Conservation (phyloP, 2,888 invertebrate genomes). For the Heliconius charithonia region DNA sequence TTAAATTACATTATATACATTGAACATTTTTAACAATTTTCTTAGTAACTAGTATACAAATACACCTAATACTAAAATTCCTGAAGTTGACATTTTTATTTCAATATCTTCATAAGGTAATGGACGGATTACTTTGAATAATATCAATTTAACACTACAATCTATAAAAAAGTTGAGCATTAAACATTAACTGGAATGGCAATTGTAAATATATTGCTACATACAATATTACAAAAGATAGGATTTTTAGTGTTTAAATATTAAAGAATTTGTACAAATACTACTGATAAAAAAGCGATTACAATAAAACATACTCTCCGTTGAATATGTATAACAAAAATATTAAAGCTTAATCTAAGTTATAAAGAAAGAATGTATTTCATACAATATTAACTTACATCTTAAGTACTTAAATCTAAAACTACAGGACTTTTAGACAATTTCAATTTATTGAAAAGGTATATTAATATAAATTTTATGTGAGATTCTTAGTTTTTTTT, state of each 20-base stretch:
- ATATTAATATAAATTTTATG: neutral
- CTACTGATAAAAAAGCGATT: constrained; percentile 17
- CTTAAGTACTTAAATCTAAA: constrained; percentile 38
- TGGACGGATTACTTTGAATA: constrained; percentile 39
- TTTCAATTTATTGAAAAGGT: constrained; percentile 9
- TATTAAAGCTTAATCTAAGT: constrained; percentile 45
- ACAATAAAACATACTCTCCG: neutral
- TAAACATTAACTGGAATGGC: constrained; percentile 4
- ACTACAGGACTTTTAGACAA: constrained; percentile 42
- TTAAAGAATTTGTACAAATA: neutral
- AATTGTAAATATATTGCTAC: constrained; percentile 6
- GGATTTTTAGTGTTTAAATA: neutral
- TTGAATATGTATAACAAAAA: constrained; percentile 34
- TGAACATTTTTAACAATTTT: neutral
- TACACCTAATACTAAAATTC: constrained; percentile 3
- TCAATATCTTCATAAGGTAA: constrained; percentile 29
- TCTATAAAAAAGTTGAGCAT: constrained; percentile 11
- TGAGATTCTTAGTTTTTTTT: constrained; percentile 1
- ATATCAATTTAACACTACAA: neutral
- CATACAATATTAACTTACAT: constrained; percentile 54
- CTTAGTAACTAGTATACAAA: neutral
- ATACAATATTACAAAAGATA: neutral
- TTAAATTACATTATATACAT: constrained; percentile 13
- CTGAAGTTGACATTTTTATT: neutral
- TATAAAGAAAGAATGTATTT: constrained; percentile 58